These are phyloP conservation scores for Ceratitis capitata DNA, from an alignment of 1,140 invertebrate species.

Conservation along the genomic window DNA sequence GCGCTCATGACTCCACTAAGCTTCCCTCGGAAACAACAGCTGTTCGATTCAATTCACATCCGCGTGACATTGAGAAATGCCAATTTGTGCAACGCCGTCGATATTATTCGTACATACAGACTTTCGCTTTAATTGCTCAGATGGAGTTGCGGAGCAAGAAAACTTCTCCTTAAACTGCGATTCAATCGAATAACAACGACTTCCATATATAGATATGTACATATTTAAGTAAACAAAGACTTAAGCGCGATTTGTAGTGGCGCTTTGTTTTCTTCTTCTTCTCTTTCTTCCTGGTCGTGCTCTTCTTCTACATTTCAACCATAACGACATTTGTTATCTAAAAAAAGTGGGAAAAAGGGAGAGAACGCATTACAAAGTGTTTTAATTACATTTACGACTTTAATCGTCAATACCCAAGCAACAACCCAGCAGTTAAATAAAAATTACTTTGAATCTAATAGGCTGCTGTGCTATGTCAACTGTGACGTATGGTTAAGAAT, in stretches of 20 bases:
- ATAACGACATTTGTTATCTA: not conserved
- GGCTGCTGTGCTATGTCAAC: no score
- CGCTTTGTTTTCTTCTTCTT: not conserved
- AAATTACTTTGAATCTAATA: no score
- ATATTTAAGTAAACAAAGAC: not conserved
- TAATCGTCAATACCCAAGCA: not conserved
- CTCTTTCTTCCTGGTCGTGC: not conserved
- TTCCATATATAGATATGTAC: no score
- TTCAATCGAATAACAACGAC: not conserved
- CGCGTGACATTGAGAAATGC: constrained; percentile 24
- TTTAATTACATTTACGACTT: constrained; percentile 5
- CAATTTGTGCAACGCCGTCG: constrained; percentile 18
- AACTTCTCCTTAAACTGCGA: not conserved
- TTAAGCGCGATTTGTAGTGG: not conserved
- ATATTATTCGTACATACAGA: not conserved
- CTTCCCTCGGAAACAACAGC: not conserved
- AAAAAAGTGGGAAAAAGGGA: not conserved
- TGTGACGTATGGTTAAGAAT: no score
- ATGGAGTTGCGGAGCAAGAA: not conserved
- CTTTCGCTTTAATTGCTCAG: not conserved
- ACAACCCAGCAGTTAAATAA: no score
- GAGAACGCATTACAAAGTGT: not conserved
- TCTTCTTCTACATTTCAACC: not conserved
- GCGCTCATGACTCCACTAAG: not conserved
- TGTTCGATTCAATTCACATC: not conserved